Evolutionary conservation across 2,113 vertebrate species (phyloP), one percentile per base, ranked within the genome.

Genomic region (Pheucticus melanocephalus): DNA sequence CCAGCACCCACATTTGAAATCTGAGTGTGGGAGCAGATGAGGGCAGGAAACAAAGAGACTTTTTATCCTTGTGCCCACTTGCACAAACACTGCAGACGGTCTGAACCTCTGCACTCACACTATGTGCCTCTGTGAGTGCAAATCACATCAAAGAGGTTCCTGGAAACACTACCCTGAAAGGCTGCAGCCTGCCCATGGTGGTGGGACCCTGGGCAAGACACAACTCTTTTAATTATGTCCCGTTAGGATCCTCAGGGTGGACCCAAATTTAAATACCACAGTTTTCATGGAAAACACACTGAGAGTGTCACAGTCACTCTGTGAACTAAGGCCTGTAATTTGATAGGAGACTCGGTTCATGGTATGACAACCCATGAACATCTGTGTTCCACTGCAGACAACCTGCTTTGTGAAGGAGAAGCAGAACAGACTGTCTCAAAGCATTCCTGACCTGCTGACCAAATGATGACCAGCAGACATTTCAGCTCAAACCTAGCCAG

Each of bases 1-100:
- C 65, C 75, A 92, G 77, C 73, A 92, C 57, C 59, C 86, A 85
- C 61, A 76, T 87, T 92, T 96, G 93, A 95, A 92, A 87, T 30
- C 57, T 40, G 23, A 84, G 21, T 37, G 40, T 56, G 57, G 80
- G 37, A 95, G 73, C 37, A 69, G 73, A 51, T 57, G 47, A 82
- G 31, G 56, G 70, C 53, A 81, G 50, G 35, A 18, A 70, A 85
- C 61, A 95, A 86, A 84, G 72, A 90, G 44, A 48, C 57, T 82
- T 89, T 92, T 60, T 82, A 27, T 87, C 50, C 77, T 59, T n/a
- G 27, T 60, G 61, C 69, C 83, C 73, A 33, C 61, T 94, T 92
- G 64, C 81, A 92, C 86, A 96, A 84, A 92, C 69, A 88, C 44
- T 7, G 4, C 73, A 86, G 69, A 5, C 3, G 57, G 19, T 63